Evolutionary conservation across 30 jellyfish, hydroid and myxozoan genomes (phyloP), one percentile per base, ranked within the genome.

Genomic region (Euphysa ruthae): DNA sequence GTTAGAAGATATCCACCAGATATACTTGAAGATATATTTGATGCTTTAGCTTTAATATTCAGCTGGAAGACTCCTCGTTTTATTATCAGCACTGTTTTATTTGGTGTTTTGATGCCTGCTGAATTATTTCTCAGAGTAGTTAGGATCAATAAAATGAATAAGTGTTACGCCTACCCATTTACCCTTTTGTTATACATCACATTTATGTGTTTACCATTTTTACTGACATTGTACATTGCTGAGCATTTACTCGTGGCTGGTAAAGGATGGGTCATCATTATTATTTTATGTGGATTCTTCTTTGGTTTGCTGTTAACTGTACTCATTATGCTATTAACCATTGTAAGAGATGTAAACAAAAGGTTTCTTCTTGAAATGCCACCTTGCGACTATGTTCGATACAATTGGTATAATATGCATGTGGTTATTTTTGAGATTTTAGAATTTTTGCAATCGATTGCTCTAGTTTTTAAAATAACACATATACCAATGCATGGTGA

Each of bases 21-120:
- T 34, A 58, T 87, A 1, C 16, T 25, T 14, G 79, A 70, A 6
- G 97, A 87, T 21, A 32, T 80, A 26, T 22, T 73, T 35, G 31
- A 61, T 44, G 23, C 74, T n/a, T 2, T 72, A 6, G 49, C 4
- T 25, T 56, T 82, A 15, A 29, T 87, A 6, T 71, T 79, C 4
- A 79, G 94, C 54, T 87, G 97, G 97, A 80, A 78, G 71, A 87
- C 97, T 20, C 97, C 97, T 6, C 75, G 97, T 12, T 87, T 76
- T 50, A 20, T 87, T 6, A 25, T 87, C n/a, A 87, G 94, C 6
- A 77, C 94, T 25, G 21, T 70, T 10, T 70, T 87, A 18, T 87
- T 87, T 70, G 94, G 92, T 8, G 18, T 66, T 30, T 44, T 87
- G 8, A 79, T 87, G 94, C 97, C 97, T 2, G 97, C 97, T 1